Evolutionary conservation across 2,888 invertebrate species (phyloP), one percentile per base, ranked within the genome.

Genomic region (Lochmaea crataegi): DNA sequence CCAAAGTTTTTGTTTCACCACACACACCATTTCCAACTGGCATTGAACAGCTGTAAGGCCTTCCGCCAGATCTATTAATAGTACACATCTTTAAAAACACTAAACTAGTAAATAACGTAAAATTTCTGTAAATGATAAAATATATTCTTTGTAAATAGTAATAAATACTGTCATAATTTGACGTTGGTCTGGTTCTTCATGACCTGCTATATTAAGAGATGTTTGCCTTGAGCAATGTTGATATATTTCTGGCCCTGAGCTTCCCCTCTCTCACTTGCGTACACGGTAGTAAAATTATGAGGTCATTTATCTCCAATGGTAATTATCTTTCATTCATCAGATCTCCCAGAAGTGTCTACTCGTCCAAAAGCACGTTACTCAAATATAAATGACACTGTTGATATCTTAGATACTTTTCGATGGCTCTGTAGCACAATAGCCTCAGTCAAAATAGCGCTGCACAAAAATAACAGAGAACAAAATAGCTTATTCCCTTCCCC

Each of bases 1-100:
- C 86, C 68, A 91, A 86, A 32, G 88, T 85, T 65, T 83, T 81
- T 42, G 83, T 82, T 80, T 86, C 86, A 18, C 84, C 84, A 76
- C 85, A 86, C 73, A 81, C 79, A 53, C 77, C 76, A 53, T 79
- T 74, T 41, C 80, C 80, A 16, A 80, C 72, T 18, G 76, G 78
- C 6, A 82, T 77, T 48, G 80, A 79, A 72, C 83, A 83, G n/a
- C 76, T 74, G 65, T 76, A 79, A 26, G 72, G 64, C 60, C 61
- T 78, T 12, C 68, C 74, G 5, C 70, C 61, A n/a, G 66, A 57
- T 26, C 57, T 66, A 67, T 72, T 76, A 18, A 75, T 66, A n/a
- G 75, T 77, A 75, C 71, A 77, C 76, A 75, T 78, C 65, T 61
- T 72, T 69, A 69, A 66, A 75, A 18, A 53, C n/a, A 48, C 48